These are phyloP conservation scores for Colletes collaris DNA, from an alignment of 2,888 invertebrate genomes.

Conservation along the genomic window DNA sequence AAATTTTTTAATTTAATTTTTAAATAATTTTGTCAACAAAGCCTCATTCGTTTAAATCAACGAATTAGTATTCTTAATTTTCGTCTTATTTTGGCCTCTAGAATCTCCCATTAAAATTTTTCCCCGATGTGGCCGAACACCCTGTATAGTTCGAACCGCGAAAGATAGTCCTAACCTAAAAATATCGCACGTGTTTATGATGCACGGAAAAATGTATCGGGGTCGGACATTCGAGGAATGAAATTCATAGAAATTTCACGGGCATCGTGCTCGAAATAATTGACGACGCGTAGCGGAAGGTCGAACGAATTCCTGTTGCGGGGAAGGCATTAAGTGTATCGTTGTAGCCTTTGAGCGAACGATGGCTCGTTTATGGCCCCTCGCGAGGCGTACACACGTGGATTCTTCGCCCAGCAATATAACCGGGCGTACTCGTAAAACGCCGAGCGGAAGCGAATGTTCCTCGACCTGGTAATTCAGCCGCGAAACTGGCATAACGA, in stretches of 20 bases:
- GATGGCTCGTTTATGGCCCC: slow-evolving; percentile 40
- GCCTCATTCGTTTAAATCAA: no score
- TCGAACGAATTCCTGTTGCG: slow-evolving; percentile 19
- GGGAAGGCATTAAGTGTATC: slow-evolving; percentile 25
- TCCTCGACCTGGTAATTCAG: slow-evolving; percentile 40
- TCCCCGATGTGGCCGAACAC: no score
- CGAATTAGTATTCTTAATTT: no score
- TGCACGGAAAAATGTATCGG: not conserved
- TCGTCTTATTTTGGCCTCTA: no score
- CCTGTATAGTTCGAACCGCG: not conserved
- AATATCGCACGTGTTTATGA: not conserved
- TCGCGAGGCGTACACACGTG: slow-evolving; percentile 9
- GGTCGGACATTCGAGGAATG: slow-evolving; percentile 4
- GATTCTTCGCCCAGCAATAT: slow-evolving; percentile 32
- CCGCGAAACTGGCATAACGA: slow-evolving; percentile 42
- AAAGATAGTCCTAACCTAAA: not conserved
- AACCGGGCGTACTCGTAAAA: slow-evolving; percentile 31
- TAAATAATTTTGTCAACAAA: no score
- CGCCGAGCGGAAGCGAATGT: slow-evolving; percentile 21
- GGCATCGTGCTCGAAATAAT: slow-evolving; percentile 35
- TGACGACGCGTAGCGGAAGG: slow-evolving; percentile 9
- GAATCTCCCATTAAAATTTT: no score
- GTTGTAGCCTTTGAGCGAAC: slow-evolving; percentile 25
- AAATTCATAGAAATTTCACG: slow-evolving; percentile 1
- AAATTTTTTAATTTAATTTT: no score